Evolutionary conservation across 2,113 vertebrate species (phyloP).

Genomic region (Turnix velox): DNA sequence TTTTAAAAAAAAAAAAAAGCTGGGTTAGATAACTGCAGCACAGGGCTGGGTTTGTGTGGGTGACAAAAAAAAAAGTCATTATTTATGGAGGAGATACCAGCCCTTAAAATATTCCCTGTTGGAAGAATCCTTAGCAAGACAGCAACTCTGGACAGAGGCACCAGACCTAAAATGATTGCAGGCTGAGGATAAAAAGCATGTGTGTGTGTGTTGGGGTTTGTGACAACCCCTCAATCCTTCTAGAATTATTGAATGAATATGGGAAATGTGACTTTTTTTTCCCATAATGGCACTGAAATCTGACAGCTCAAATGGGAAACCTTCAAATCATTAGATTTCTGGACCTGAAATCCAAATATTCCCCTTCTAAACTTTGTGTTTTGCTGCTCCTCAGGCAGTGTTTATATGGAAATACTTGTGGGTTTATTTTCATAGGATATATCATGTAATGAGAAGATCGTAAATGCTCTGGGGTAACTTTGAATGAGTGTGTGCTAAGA

Average conservation of each 20-base stretch:
- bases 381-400: not conserved
- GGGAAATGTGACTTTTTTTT: not conserved
- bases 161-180: constrained; percentile 46
- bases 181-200: not conserved
- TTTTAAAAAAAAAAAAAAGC: too few species aligned
- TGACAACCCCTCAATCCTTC: not conserved
- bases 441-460: too few species aligned
- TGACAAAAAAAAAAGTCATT: constrained; percentile 54
- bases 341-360: not conserved
- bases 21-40: constrained; percentile 15
- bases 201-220: not conserved
- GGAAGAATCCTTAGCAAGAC: constrained; percentile 3
- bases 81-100: constrained; percentile 4
- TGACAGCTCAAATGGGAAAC: not conserved
- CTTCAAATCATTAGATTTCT: not conserved
- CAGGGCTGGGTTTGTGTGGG: not conserved
- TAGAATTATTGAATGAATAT: not conserved
- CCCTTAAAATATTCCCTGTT: not conserved
- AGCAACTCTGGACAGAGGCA: constrained; percentile 56
- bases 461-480: not conserved
- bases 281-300: not conserved
- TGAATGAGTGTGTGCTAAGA: not conserved
- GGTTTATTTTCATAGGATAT: not conserved
- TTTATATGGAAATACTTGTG: not conserved
- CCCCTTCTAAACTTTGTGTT: constrained; percentile 3